A percentile compares a stretch with the other conserved stretches of the same genome.
Evolutionary conservation across 2,888 invertebrate species (phyloP).

Genomic region (Andrena camellia): DNA sequence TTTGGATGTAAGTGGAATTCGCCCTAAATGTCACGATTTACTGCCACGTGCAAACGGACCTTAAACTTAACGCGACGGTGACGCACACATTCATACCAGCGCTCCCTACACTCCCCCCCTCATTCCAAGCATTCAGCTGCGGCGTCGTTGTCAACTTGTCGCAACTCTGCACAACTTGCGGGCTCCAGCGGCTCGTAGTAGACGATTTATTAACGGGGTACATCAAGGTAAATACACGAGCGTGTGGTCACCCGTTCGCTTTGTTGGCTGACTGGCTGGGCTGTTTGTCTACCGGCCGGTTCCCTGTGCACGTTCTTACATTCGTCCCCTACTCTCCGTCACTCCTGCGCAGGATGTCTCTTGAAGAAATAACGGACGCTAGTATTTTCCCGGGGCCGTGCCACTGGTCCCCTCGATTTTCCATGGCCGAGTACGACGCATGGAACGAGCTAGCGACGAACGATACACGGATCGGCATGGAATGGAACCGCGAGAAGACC

Average conservation of each 20-base stretch:
- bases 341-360: background rate
- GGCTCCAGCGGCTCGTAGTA: constrained; percentile 22
- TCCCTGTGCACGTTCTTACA: constrained; percentile 17
- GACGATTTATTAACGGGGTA: constrained; percentile 62
- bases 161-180: no score
- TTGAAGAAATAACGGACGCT: constrained; percentile 1
- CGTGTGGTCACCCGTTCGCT: constrained; percentile 22
- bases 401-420: constrained; percentile 35
- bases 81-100: no score
- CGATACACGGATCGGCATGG: constrained; percentile 69
- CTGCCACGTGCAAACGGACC: no score
- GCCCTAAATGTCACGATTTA: no score
- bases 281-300: constrained; percentile 3
- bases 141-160: constrained; percentile 59
- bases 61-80: no score
- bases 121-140: constrained; percentile 55
- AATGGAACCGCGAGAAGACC: constrained; percentile 79
- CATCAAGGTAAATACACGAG: constrained; percentile 18
- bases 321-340: constrained; percentile 13
- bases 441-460: constrained; percentile 63
- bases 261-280: background rate
- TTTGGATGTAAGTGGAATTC: no score
- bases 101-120: no score
- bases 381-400: background rate
- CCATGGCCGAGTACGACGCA: constrained; percentile 65